Evolutionary conservation across 2,888 invertebrate species (phyloP).

Genomic region (Tigriopus californicus): DNA sequence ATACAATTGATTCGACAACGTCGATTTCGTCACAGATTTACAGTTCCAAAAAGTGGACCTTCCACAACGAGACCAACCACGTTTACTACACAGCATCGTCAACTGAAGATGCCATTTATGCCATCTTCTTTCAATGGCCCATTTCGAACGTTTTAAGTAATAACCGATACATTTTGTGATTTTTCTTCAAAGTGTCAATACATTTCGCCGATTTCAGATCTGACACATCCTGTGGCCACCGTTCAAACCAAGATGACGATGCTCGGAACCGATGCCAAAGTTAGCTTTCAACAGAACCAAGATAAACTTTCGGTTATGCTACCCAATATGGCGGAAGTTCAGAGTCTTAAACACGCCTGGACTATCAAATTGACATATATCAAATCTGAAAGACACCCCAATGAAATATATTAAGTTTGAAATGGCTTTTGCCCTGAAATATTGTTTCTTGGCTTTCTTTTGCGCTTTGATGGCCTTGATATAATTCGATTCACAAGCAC

Average conservation of each 20-base stretch:
- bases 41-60: neutral
- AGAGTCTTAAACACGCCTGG: neutral
- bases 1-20: neutral
- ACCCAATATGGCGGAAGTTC: neutral
- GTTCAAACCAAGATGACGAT: neutral
- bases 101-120: slow-evolving; percentile 17
- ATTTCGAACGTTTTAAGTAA: neutral
- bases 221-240: neutral
- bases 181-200: too few relatives aligned
- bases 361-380: neutral
- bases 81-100: slow-evolving; percentile 19
- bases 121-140: slow-evolving; percentile 19
- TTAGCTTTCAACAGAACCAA: neutral
- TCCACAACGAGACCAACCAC: neutral
- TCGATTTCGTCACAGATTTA: slow-evolving; percentile 1
- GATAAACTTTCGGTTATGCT: neutral
- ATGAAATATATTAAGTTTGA: too few relatives aligned
- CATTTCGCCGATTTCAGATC: too few relatives aligned
- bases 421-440: too few relatives aligned
- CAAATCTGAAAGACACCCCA: neutral
- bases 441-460: too few relatives aligned
- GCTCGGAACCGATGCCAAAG: neutral
- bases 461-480: too few relatives aligned
- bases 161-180: neutral
- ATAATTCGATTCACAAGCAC: too few relatives aligned